These are phyloP conservation scores for Saguinus imperator DNA, from an alignment of 2,113 vertebrate species.

Conservation along the genomic window DNA sequence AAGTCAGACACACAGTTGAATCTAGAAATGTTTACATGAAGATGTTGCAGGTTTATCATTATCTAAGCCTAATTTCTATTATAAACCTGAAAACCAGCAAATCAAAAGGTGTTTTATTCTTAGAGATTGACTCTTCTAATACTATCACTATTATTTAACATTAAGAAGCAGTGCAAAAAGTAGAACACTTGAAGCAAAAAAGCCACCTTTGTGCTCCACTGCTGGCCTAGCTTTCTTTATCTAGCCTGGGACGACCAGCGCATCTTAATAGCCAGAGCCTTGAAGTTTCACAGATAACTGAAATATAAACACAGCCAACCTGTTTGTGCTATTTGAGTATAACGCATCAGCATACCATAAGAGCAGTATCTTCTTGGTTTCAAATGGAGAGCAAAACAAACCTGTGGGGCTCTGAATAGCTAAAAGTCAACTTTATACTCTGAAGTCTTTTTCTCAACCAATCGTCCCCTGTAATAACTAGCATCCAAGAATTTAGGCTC, in stretches of 20 bases:
- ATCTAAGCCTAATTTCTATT: background rate
- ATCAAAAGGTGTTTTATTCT: slow-evolving; percentile 26
- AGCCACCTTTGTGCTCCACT: background rate
- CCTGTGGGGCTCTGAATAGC: background rate
- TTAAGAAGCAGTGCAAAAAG: slow-evolving; percentile 60
- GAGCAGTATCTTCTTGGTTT: slow-evolving; percentile 21
- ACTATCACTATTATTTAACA: slow-evolving; percentile 36
- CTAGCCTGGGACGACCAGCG: slow-evolving; percentile 20
- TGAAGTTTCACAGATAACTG: slow-evolving; percentile 39
- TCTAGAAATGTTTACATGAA: slow-evolving; percentile 39
- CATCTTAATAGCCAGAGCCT: slow-evolving; percentile 29
- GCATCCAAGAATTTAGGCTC: slow-evolving; percentile 11
- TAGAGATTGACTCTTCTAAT: slow-evolving; percentile 68
- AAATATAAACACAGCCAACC: slow-evolving; percentile 60
- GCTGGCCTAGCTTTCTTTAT: background rate
- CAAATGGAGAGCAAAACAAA: background rate
- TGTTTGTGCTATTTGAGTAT: background rate
- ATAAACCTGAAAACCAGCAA: background rate
- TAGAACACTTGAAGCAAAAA: slow-evolving; percentile 16
- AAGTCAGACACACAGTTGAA: background rate
- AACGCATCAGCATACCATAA: background rate
- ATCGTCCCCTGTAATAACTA: background rate
- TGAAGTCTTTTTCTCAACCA: background rate
- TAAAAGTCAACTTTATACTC: background rate
- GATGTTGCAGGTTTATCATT: background rate